A percentile compares a stretch with the other conserved stretches of the same genome.
Conservation (phyloP, 2,113 vertebrate genomes). For the Axis porcinus region DNA sequence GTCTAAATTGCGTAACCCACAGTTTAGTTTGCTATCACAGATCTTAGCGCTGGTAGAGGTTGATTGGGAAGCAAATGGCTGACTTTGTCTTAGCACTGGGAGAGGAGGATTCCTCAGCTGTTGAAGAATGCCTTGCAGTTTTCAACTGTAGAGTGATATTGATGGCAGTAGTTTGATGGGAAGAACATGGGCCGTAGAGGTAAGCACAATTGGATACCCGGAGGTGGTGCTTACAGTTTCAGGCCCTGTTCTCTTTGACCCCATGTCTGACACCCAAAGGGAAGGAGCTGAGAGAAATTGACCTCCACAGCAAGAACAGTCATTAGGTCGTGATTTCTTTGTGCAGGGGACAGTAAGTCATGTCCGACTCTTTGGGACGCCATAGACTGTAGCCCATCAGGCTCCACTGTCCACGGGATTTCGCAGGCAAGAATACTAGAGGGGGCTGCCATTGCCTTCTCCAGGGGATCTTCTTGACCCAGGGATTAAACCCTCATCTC, state of each 20-base stretch:
- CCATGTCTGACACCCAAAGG: background rate
- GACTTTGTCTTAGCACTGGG: background rate
- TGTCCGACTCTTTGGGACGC: background rate
- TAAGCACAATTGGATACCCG: background rate
- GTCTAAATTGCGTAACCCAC: background rate
- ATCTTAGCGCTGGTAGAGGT: background rate
- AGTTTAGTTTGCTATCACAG: background rate
- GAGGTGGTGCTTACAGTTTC: background rate
- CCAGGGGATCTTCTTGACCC: background rate
- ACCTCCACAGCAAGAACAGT: background rate
- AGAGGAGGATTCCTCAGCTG: background rate
- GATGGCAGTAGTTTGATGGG: background rate
- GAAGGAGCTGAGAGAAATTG: background rate
- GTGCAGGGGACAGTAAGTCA: background rate
- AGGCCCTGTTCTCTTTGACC: background rate
- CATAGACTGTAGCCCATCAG: background rate
- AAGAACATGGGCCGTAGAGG: background rate
- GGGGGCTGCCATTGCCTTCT: background rate
- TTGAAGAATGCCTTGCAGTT: background rate
- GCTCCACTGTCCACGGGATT: background rate
- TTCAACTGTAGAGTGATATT: background rate
- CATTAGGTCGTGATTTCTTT: background rate
- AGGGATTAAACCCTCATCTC: background rate
- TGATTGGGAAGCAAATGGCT: constrained; percentile 32
- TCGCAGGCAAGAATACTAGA: background rate